Base-by-base conservation (phyloP, 2,113 vertebrate species). In the Nesoenas mayeri region DNA sequence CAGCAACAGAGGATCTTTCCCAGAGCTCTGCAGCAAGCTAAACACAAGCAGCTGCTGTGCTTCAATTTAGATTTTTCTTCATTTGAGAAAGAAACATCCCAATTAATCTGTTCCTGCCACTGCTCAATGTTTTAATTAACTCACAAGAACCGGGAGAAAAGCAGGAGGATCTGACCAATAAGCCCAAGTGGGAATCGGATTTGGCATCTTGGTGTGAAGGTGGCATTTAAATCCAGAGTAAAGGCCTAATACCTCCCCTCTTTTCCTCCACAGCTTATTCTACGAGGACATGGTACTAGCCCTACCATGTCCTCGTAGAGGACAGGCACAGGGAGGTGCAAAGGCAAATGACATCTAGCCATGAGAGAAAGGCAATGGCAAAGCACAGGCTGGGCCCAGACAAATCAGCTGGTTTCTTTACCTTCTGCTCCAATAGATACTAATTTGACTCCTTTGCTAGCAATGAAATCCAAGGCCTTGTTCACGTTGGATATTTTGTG, bases 401-500 rank as follows among this genome's bases (percentile, higher is more conserved):
- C 31, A 73, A 36, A 79, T 38, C 57, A 65, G 47, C 26, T 62
- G 54, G 12, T 36, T 91, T 60, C 85, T 98, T 97, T 97, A 99
- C 99, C 99, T 97, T 99, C 99, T 16, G 99, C 99, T 96, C 99
- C 99, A 26, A 99, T 99, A 56, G 99, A 99, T 50, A 99, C 99
- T 94, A 99, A 98, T 91, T 99, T 99, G 95, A 99, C 99, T 85
- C 99, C 99, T 98, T 99, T 99, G 96, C 99, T 98, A 96, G 99
- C 98, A 93, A 99, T 99, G 97, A 99, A 99, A 97, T 99, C 98
- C 61, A 99, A 98, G 31, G 99, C 99, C 98, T 99, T 99, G 97
- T 99, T 99, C 51, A 99, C 99, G 4, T 99, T 99, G 96, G 99
- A 99, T 97, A 99, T 99, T 98, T 99, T 99, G 97, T 99, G 99